Base-by-base conservation (phyloP, 1,140 invertebrate species). In the Pentalonia nigronervosa region DNA sequence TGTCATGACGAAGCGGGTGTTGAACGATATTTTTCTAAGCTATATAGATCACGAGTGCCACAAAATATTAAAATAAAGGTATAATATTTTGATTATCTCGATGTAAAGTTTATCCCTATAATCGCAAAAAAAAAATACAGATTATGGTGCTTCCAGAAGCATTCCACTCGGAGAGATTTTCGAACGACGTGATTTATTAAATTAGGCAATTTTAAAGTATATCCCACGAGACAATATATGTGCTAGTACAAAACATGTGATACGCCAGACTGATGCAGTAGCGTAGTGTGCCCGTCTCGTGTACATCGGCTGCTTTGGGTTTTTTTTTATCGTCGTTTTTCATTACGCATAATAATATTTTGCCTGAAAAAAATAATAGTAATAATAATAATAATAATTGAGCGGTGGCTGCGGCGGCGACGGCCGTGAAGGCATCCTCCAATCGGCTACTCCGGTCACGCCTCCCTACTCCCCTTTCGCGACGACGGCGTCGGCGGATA, bases 361-460 rank as follows among this genome's bases (percentile, higher is more conserved):
- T 48, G 86, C 30, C 86, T 17, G 48, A 89, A 25, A 36, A 89
- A 8, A 34, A 50, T 83, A 36, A 86, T 87, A 86, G 47, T 86
- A 23, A 60, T 56, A 60, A 60, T 60, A 60, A 48, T 86, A 88
- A 88, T 50, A 88, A 89, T 67, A 90, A 90, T 90, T 41, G 53
- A 30, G 34, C 53, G 34, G 88, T 41, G 88, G 34, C 50, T 50
- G 53, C 88, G 36, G 36, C 21, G n/a, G 20, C 48, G 53, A n/a
- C 21, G 34, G 21, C n/a, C 23, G 53, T 34, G 88, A 53, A 90
- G 53, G 23, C 53, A 41, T 90, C 56, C 53, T 90, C 89, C 89
- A 90, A 90, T 90, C 89, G 89, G 89, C 53, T 90, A n/a, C 89
- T 60, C 89, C 25, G 89, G 89, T 67, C 89, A 90, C 89, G 89